These are phyloP conservation scores for Hirudinaria manillensis DNA, from an alignment of 2,888 invertebrate genomes.

Conservation along the genomic window DNA sequence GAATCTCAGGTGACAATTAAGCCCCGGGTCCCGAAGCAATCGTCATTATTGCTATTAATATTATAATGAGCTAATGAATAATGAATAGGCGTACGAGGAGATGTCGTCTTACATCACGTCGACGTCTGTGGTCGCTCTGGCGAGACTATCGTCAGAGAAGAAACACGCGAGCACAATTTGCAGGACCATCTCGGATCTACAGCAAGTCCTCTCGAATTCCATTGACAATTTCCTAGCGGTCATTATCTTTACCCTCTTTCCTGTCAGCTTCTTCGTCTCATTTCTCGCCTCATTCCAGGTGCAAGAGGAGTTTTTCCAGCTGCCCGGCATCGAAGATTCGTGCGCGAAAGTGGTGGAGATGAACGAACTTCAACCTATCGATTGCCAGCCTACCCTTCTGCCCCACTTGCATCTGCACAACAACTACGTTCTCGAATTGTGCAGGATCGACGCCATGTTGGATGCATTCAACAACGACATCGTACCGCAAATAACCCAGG, in stretches of 20 bases:
- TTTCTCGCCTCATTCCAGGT: slow-evolving; percentile 1
- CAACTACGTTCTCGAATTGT: slow-evolving; percentile 16
- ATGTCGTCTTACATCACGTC: slow-evolving; percentile 8
- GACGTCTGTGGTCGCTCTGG: neutral
- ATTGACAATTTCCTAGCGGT: neutral
- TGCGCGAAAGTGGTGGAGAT: neutral
- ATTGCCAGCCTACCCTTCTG: neutral
- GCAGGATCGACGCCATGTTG: slow-evolving; percentile 13
- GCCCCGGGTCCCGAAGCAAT: neutral
- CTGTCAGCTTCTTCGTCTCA: neutral
- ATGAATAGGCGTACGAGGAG: neutral
- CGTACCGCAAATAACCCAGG: slow-evolving; percentile 3
- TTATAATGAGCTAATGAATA: neutral
- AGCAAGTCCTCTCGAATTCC: neutral
- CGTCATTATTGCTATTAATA: neutral
- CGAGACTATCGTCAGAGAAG: neutral
- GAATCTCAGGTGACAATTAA: neutral
- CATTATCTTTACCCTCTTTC: neutral
- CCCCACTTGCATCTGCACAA: slow-evolving; percentile 1
- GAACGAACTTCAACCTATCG: neutral
- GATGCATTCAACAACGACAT: slow-evolving; percentile 20
- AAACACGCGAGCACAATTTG: neutral
- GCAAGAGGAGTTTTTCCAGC: slow-evolving; percentile 13
- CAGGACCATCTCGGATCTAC: neutral
- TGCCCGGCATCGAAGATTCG: neutral